Evolutionary conservation across 1,140 invertebrate genomes (phyloP), one percentile per base, ranked within the genome.

Genomic region (Trinorchestia longiramus): DNA sequence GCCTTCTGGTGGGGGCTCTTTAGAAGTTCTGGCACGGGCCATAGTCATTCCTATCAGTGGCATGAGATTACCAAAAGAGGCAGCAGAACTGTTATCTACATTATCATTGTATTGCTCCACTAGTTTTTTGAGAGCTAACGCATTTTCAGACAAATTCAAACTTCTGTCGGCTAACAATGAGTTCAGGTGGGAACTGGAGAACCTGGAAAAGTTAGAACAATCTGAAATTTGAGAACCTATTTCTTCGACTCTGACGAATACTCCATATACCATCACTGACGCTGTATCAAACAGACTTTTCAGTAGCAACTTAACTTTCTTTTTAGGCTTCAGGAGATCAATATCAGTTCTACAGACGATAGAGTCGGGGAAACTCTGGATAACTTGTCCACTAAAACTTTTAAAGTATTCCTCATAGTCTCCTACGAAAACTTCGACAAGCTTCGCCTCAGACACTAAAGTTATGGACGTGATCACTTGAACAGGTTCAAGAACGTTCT

Each of bases 101-200:
- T 94, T 94, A 45, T 94, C 92, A 94, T 94, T 94, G 44, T 94
- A 94, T 28, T 45, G 92, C 36, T 94, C 92, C 8, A 94, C 23
- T 47, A 47, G 6, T 43, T 40, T 94, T 47, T 94, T 94, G 8
- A 94, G 40, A 45, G 92, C 43, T n/a, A 23, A 23, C 15, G 92
- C 92, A 43, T 47, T 94, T 43, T 94, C 44, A 43, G 92, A 94
- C 17, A 94, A 45, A 47, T 44, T 40, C 44, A 94, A 45, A 15
- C 44, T 47, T 40, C 92, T 94, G 36, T 94, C 92, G 1, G 92
- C 44, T 47, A 94, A 43, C 43, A 94, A 44, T 19, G 92, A 94
- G 43, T 45, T 47, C 43, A 94, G 92, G 6, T 47, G 43, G 19
- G 36, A n/a, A 40, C 43, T 94, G 11, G 92, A 45, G 40, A 94